These are phyloP conservation scores for Limnephilus marmoratus DNA, from an alignment of 2,888 invertebrate genomes.

Conservation along the genomic window DNA sequence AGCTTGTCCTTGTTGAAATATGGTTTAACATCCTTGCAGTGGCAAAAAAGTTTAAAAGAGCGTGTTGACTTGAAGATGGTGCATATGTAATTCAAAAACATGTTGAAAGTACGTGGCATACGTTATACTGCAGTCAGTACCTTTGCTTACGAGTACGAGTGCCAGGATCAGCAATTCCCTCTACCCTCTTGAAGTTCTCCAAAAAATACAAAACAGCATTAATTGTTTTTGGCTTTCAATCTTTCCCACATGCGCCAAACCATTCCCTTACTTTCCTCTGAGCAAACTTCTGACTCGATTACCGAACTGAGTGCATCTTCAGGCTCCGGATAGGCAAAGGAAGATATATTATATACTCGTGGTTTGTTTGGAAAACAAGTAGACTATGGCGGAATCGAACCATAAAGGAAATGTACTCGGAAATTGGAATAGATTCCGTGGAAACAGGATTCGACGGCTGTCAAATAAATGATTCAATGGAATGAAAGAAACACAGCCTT, in stretches of 20 bases:
- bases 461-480: neutral
- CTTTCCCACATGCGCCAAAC: neutral
- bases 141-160: neutral
- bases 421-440: slow-evolving; percentile 31
- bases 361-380: slow-evolving; percentile 13
- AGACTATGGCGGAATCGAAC: slow-evolving; percentile 8
- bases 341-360: slow-evolving; percentile 15
- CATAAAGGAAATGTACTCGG: slow-evolving; percentile 15
- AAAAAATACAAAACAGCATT: neutral
- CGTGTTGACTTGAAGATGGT: neutral
- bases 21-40: no score
- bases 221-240: slow-evolving; percentile 8
- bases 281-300: slow-evolving; percentile 37
- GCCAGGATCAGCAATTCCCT: neutral
- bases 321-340: slow-evolving; percentile 20
- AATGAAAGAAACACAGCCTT: neutral
- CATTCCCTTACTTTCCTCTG: neutral
- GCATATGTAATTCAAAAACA: neutral
- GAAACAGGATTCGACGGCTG: neutral
- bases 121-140: neutral
- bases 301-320: slow-evolving; percentile 30
- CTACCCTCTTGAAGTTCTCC: neutral
- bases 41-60: neutral
- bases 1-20: no score
- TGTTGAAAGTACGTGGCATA: no score